phyloP scores from a whole-genome alignment of 2,113 vertebrate genomes.

The Gopherus evgoodei region DNA sequence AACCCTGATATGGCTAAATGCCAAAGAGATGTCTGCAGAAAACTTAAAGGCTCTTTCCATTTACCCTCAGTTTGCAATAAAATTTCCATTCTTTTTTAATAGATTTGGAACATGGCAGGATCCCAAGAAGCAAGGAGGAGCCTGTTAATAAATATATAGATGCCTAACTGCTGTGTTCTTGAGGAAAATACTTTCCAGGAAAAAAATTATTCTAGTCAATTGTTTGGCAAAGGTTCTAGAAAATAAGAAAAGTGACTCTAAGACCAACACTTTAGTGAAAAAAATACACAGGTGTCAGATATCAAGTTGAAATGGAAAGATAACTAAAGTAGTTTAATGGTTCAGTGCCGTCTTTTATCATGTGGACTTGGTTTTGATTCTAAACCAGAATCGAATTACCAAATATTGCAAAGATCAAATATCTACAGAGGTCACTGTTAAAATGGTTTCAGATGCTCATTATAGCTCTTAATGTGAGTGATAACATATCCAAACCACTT shows the following conservation, averaged over 20 bases:
- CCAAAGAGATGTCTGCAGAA: neutral
- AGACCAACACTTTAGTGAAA: neutral
- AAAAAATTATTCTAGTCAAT: neutral
- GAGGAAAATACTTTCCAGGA: neutral
- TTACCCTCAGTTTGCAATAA: neutral
- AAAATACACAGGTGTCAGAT: neutral
- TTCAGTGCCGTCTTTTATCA: neutral
- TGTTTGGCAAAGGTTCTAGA: neutral
- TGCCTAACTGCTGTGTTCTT: neutral
- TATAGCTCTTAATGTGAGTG: neutral
- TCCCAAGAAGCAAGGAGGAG: neutral
- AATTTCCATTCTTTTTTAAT: neutral
- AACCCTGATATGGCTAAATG: neutral
- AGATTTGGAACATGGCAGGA: neutral
- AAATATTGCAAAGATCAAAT: neutral
- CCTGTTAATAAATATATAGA: neutral
- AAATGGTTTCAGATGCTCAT: conserved; percentile 54
- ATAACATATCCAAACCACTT: conserved; percentile 32
- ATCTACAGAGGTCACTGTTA: conserved; percentile 44
- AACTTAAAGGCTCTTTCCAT: neutral
- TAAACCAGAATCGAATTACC: neutral
- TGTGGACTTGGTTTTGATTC: conserved; percentile 21
- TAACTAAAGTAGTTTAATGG: neutral
- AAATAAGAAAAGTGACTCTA: neutral
- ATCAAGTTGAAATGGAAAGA: conserved; percentile 13